phyloP scores from a whole-genome alignment of 2,797 vertebrate genomes.

The Artibeus lituratus region DNA sequence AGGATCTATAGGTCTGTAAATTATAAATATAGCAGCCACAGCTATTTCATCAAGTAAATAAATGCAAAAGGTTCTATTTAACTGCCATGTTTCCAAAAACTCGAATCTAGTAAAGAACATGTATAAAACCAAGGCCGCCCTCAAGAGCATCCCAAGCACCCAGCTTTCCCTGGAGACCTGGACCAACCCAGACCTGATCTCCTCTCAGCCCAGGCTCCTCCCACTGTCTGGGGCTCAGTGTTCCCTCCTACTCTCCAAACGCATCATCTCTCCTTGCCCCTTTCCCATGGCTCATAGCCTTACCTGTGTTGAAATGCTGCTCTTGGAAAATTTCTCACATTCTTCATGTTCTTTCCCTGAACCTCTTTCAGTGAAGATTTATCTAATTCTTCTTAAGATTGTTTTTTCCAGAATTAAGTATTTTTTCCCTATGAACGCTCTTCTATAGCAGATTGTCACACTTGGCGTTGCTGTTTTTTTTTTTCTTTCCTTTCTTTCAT shows the following conservation, averaged over 20 bases:
- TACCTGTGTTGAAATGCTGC: background rate
- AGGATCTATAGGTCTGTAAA: background rate
- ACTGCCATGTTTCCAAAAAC: background rate
- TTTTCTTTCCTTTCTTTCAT: background rate
- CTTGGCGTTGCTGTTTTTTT: background rate
- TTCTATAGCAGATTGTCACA: background rate
- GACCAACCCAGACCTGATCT: background rate
- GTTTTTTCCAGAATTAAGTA: background rate
- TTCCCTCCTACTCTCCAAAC: background rate
- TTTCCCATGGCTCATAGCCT: background rate
- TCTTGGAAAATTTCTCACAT: background rate
- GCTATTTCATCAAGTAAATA: slow-evolving; percentile 4
- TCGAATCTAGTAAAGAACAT: background rate
- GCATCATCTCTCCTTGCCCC: fast-evolving
- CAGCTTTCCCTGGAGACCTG: fast-evolving
- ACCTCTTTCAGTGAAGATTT: background rate
- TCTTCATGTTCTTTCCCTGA: background rate
- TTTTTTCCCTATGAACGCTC: background rate
- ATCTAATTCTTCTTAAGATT: background rate
- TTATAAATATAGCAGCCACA: background rate
- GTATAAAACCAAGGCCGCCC: background rate
- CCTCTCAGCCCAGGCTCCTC: background rate
- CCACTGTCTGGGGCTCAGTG: background rate
- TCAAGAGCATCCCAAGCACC: background rate
- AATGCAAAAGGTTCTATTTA: background rate